Base-by-base conservation (phyloP, 1,140 invertebrate genomes). In the Prorops nasuta region DNA sequence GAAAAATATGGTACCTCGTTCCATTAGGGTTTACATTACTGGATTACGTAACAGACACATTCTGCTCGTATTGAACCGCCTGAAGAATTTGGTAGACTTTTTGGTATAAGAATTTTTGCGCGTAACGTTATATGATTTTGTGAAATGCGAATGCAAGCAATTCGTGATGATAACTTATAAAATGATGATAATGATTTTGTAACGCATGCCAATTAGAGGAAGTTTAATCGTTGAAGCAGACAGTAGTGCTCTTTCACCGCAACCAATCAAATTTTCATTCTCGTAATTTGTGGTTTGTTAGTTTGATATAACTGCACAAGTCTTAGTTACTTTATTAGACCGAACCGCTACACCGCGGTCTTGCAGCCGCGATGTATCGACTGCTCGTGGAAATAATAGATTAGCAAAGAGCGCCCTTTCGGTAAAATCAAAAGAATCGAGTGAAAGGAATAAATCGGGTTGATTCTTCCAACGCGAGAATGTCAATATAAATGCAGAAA, bases 161-260 rank as follows among this genome's bases (percentile, higher is more conserved):
- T 57, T 58, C 60, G 55, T 65, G 53, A 64, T 71, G 60, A 58
- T 63, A 60, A 66, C 60, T 64, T 63, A 63, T 66, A 71, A 58
- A 68, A 74, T 74, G 71, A 77, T 77, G 73, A 76, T 69, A 69
- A 67, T 55, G 37, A 63, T 58, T 72, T 75, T 64, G 67, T 69
- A 77, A 76, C 68, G 72, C 74, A 78, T 78, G 75, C 74, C 70
- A 78, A 78, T 76, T 76, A 76, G 66, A 71, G 76, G 69, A 75
- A 69, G 69, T 62, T 74, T 66, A 69, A 76, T 74, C 65, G 71
- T 74, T 58, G 67, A 74, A 77, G 75, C 75, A 76, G 66, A 72
- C 64, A 74, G 71, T 74, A 72, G 71, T 74, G 72, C 74, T 66
- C 67, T 76, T 74, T 71, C 67, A 77, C 75, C 75, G 70, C 73